These are phyloP conservation scores for Eurytoma californica DNA, from an alignment of 2,888 invertebrate species.

Conservation along the genomic window DNA sequence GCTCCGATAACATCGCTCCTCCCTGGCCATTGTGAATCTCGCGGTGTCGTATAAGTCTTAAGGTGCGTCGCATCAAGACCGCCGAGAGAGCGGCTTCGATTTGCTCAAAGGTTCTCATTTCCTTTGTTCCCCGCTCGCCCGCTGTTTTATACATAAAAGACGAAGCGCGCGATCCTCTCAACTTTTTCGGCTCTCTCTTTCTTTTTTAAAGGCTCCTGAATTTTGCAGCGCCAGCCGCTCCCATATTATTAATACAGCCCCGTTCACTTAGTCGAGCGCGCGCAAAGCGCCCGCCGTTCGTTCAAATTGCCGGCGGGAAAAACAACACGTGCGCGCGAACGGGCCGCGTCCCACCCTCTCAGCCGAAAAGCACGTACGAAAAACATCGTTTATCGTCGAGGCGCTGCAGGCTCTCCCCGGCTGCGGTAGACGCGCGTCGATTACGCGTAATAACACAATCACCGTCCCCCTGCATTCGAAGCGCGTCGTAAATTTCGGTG, in stretches of 20 bases:
- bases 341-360: no score
- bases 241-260: no score
- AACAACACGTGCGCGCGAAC: no score
- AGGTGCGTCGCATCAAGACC: conserved; percentile 34
- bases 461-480: no score
- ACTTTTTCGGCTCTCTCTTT: background rate
- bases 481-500: no score
- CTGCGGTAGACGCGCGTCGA: no score
- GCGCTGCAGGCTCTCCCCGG: no score
- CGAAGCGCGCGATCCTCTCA: background rate
- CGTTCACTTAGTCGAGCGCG: no score
- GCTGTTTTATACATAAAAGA: background rate
- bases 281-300: background rate
- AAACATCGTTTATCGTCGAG: no score
- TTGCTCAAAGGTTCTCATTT: conserved; percentile 48
- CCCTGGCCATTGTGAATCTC: conserved; percentile 30
- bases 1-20: background rate
- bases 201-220: background rate
- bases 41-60: conserved; percentile 28
- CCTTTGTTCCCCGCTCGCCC: conserved; percentile 29
- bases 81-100: conserved; percentile 40
- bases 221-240: background rate
- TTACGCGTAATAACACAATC: no score
- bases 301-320: no score
- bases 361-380: background rate